These are phyloP conservation scores for Sminthurinus signatus DNA, from an alignment of 1,140 invertebrate species.

Conservation along the genomic window DNA sequence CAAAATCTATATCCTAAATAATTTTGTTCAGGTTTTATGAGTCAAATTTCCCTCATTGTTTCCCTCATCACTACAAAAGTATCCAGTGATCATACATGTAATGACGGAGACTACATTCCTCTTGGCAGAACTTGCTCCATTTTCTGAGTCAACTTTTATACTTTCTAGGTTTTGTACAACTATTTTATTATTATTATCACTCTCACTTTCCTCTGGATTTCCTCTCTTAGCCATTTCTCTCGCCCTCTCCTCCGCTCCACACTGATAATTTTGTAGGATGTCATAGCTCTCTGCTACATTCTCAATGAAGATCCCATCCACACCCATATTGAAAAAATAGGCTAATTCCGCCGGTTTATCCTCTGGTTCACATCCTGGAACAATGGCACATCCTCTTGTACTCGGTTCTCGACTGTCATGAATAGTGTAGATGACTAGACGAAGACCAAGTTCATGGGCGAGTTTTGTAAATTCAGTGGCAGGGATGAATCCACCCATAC, in stretches of 20 bases:
- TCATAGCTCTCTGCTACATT: constrained; percentile 25
- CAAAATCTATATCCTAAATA: too few species aligned
- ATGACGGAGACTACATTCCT: too few species aligned
- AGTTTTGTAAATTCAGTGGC: constrained; percentile 17
- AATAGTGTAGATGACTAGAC: constrained; percentile 30
- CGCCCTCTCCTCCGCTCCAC: neutral
- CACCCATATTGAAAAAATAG: constrained; percentile 32
- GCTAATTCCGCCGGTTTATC: constrained; percentile 27
- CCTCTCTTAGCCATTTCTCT: too few species aligned
- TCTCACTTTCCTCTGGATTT: too few species aligned
- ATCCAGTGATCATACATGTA: too few species aligned
- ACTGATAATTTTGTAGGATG: neutral
- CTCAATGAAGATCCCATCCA: constrained; percentile 35
- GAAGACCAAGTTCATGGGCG: constrained; percentile 27
- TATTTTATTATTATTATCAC: too few species aligned
- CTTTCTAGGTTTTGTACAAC: too few species aligned
- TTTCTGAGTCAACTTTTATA: too few species aligned
- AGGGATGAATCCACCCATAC: constrained; percentile 30
- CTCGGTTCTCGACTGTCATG: constrained; percentile 29
- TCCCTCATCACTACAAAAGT: too few species aligned
- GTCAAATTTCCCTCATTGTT: too few species aligned
- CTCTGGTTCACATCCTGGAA: constrained; percentile 13
- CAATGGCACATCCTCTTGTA: constrained; percentile 20
- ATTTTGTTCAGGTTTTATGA: too few species aligned
- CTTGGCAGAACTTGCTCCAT: too few species aligned